Evolutionary conservation across 1,140 invertebrate genomes (phyloP).

Genomic region (Chymomyza costata): DNA sequence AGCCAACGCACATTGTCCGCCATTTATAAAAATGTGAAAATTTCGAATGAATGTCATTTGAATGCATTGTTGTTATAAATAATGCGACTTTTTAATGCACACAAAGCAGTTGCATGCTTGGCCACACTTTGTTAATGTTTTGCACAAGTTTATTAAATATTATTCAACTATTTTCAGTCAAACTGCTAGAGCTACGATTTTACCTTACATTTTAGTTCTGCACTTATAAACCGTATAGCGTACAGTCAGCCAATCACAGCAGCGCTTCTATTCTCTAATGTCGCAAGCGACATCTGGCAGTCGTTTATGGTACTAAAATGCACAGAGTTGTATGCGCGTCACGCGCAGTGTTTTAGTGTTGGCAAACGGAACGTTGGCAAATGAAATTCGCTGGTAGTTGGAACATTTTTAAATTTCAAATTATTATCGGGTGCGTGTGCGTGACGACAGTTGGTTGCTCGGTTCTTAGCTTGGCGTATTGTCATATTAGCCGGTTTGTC

Average conservation of each 20-base stretch:
- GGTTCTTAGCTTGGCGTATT: too few species aligned
- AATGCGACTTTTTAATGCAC: constrained; percentile 12
- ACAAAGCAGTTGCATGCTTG: constrained; percentile 33
- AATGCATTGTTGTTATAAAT: constrained; percentile 13
- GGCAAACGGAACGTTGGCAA: too few species aligned
- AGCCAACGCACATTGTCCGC: constrained; percentile 73
- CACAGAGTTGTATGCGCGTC: constrained; percentile 29
- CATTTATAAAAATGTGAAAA: constrained; percentile 62
- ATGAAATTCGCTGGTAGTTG: too few species aligned
- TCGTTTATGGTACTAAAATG: constrained; percentile 26
- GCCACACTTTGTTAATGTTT: constrained; percentile 28
- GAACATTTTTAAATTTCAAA: too few species aligned
- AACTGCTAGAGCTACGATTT: constrained; percentile 52
- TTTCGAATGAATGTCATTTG: constrained; percentile 21
- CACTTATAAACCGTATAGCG: constrained; percentile 45
- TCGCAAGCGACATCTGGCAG: constrained; percentile 49
- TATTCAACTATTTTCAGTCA: constrained; percentile 59
- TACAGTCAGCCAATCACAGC: constrained; percentile 68
- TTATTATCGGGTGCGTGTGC: too few species aligned
- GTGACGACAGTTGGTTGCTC: too few species aligned
- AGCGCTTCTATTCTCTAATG: constrained; percentile 46
- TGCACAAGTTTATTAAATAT: constrained; percentile 44
- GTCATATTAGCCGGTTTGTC: too few species aligned
- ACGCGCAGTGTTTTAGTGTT: constrained; percentile 20
- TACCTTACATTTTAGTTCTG: constrained; percentile 63